Conservation (phyloP, 2,797 vertebrate species). For the Neosilurus hyrtlii region DNA sequence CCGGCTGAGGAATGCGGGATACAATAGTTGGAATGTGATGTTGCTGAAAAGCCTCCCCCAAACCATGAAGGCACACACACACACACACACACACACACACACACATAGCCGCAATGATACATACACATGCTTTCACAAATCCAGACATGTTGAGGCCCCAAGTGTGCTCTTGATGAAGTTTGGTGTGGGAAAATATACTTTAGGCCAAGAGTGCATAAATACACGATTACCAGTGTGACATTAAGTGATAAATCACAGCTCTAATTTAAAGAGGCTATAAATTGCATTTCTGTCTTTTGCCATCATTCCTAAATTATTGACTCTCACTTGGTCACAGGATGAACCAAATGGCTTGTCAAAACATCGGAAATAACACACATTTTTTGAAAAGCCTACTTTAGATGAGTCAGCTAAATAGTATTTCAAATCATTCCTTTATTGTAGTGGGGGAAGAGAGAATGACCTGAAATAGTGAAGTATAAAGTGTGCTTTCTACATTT, state of each 20-base stretch:
- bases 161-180: conserved; percentile 37
- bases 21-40: conserved; percentile 81
- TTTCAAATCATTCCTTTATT: conserved; percentile 13
- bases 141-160: conserved; percentile 63
- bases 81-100: conserved; percentile 2
- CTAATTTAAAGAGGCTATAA: conserved; percentile 25
- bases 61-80: conserved; percentile 52
- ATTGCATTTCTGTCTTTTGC: conserved; percentile 37
- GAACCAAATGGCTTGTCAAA: conserved; percentile 40
- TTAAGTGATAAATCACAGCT: conserved; percentile 20
- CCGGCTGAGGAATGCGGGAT: conserved; percentile 74
- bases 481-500: background rate
- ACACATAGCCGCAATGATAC: conserved; percentile 46
- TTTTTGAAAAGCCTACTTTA: conserved; percentile 20
- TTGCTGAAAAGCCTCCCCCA: conserved; percentile 65
- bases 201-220: conserved; percentile 38
- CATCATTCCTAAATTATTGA: conserved; percentile 23
- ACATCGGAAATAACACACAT: conserved; percentile 20
- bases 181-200: conserved; percentile 34
- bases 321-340: conserved; percentile 11
- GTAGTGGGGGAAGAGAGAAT: background rate
- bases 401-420: conserved; percentile 1
- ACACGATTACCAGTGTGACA: conserved; percentile 27
- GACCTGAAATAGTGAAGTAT: background rate
- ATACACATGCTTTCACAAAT: conserved; percentile 61